Percentiles rank a stretch among this genome's conserved stretches.
These are phyloP conservation scores for Orchesella flavescens DNA, from an alignment of 2,888 invertebrate genomes.

Conservation along the genomic window DNA sequence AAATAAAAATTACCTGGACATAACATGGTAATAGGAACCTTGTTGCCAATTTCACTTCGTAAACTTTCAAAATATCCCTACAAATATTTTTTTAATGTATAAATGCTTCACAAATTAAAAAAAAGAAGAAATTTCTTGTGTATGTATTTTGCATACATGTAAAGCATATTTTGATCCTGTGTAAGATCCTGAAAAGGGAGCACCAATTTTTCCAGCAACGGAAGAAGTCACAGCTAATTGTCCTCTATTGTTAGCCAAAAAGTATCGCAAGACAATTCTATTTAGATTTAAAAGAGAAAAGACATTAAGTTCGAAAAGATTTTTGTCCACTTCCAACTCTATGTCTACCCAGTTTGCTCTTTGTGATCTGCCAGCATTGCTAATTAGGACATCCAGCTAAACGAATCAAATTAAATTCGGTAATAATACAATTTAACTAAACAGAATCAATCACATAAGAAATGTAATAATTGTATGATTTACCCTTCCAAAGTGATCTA, in stretches of 20 bases:
- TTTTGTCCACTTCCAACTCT: slow-evolving; percentile 81
- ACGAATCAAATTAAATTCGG: background rate
- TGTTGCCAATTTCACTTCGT: slow-evolving; percentile 78
- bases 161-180: slow-evolving; percentile 85
- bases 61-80: slow-evolving; percentile 85
- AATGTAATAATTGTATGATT: too few relatives aligned
- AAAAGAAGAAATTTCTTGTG: background rate
- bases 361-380: slow-evolving; percentile 88
- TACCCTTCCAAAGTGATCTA: slow-evolving; percentile 79
- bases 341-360: slow-evolving; percentile 83
- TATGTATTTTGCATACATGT: slow-evolving; percentile 77
- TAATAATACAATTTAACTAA: too few relatives aligned
- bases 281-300: slow-evolving; percentile 83
- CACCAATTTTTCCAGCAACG: slow-evolving; percentile 81
- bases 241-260: slow-evolving; percentile 77
- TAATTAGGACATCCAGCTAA: slow-evolving; percentile 83
- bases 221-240: slow-evolving; percentile 86
- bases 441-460: too few relatives aligned
- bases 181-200: slow-evolving; percentile 82
- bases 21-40: slow-evolving; percentile 80
- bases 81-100: background rate
- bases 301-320: slow-evolving; percentile 86
- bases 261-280: slow-evolving; percentile 81
- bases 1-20: too few relatives aligned
- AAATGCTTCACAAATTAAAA: too few relatives aligned